Evolutionary conservation across 1,140 invertebrate species (phyloP).

Genomic region (Lepidotrigona ventralis): DNA sequence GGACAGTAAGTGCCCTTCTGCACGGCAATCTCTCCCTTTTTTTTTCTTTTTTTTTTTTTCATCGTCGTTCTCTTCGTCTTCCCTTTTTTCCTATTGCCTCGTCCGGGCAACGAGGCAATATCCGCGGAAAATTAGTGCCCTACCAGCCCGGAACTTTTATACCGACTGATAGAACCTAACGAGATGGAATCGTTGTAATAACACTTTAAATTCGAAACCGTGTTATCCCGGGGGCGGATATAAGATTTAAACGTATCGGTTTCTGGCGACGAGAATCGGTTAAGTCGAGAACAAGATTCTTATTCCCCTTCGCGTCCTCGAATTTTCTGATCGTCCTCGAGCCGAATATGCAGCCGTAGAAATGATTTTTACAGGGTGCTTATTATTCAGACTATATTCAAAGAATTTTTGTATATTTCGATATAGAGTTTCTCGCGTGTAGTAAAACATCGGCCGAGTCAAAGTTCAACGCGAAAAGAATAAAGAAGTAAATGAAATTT

Average conservation of each 20-base stretch:
- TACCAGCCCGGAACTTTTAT: conserved; percentile 5
- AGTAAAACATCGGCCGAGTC: no score
- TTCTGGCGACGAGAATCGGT: neutral
- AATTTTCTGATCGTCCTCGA: neutral
- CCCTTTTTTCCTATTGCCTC: no score
- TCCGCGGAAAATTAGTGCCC: conserved; percentile 31
- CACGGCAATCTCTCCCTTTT: no score
- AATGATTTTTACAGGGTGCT: neutral
- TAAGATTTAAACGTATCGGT: neutral
- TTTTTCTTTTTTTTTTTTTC: no score
- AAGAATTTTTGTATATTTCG: no score
- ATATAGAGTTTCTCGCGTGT: no score
- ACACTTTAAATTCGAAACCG: conserved; percentile 4
- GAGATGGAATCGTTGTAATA: conserved; percentile 14
- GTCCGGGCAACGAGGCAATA: conserved; percentile 31
- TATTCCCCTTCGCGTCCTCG: neutral
- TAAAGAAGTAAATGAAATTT: no score
- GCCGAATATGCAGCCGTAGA: no score
- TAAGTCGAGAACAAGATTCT: neutral
- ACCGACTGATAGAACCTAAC: neutral
- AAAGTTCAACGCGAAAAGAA: no score
- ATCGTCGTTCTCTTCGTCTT: conserved; percentile 8
- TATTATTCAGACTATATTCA: neutral
- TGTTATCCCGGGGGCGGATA: neutral
- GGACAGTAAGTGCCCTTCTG: no score